Percentiles rank a stretch among this genome's conserved stretches.
Evolutionary conservation across 2,113 vertebrate genomes (phyloP).

Genomic region (Amazona guildingii): DNA sequence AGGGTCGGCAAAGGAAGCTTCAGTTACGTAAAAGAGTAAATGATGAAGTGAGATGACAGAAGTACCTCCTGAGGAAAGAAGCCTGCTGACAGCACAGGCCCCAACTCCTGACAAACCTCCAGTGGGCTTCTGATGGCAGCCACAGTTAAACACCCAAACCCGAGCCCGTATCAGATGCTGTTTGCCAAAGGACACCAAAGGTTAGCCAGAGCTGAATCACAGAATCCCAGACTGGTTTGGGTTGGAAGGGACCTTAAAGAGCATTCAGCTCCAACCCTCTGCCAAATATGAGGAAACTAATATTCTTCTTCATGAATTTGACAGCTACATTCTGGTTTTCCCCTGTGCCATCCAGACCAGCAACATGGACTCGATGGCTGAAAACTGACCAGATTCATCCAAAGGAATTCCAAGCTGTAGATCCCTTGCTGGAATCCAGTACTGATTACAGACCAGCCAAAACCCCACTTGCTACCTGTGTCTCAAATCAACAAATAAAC

Average conservation of each 20-base stretch:
- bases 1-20: background rate
- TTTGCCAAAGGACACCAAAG: background rate
- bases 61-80: background rate
- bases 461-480: background rate
- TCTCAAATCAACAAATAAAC: background rate
- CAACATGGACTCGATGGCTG: background rate
- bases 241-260: background rate
- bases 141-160: background rate
- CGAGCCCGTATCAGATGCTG: background rate
- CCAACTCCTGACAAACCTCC: background rate
- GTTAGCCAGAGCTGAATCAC: background rate
- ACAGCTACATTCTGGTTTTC: background rate
- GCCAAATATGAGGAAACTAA: background rate
- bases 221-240: background rate
- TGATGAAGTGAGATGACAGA: background rate
- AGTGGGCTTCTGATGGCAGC: background rate
- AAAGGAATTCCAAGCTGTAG: slow-evolving; percentile 38
- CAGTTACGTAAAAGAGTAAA: background rate
- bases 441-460: background rate
- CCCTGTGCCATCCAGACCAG: background rate
- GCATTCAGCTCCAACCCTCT: background rate
- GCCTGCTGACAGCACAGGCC: background rate
- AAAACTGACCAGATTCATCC: background rate
- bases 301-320: background rate
- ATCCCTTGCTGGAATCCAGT: background rate